These are phyloP conservation scores for Brachymystax lenok DNA, from an alignment of 2,797 vertebrate species.

Conservation along the genomic window DNA sequence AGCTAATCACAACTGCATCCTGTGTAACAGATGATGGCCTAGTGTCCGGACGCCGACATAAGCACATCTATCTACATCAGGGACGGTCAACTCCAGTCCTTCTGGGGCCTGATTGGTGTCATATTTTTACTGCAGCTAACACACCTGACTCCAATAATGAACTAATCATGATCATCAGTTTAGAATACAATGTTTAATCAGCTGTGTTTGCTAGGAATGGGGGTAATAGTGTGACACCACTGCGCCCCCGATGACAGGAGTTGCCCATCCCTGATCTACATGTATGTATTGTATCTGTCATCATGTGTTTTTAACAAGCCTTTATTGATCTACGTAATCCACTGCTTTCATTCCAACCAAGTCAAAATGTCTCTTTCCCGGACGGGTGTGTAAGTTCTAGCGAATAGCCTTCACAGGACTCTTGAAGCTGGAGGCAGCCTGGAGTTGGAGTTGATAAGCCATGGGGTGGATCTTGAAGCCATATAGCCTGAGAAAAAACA, in stretches of 20 bases:
- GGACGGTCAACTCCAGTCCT: neutral
- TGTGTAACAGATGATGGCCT: neutral
- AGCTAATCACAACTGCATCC: neutral
- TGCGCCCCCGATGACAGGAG: too few species aligned
- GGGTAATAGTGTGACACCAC: too few species aligned
- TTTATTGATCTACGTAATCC: conserved; percentile 46
- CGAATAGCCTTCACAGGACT: conserved; percentile 95
- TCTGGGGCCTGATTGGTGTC: neutral
- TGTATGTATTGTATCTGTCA: conserved; percentile 9
- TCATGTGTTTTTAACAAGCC: conserved; percentile 46
- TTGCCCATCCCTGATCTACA: neutral
- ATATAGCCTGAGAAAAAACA: conserved; percentile 80
- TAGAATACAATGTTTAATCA: too few species aligned
- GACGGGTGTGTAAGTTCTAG: conserved; percentile 58
- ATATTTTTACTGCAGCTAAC: too few species aligned
- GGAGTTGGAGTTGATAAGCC: conserved; percentile 96
- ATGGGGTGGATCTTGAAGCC: conserved; percentile 98
- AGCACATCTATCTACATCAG: conserved; percentile 10
- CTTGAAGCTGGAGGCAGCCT: conserved; percentile 97
- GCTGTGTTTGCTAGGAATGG: too few species aligned
- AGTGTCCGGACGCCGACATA: neutral
- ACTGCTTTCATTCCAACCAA: conserved; percentile 28
- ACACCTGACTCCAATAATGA: too few species aligned
- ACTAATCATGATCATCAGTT: too few species aligned
- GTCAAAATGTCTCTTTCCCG: conserved; percentile 30